phyloP scores from a whole-genome alignment of 2,797 vertebrate genomes.

The Enteromius radiatus region DNA sequence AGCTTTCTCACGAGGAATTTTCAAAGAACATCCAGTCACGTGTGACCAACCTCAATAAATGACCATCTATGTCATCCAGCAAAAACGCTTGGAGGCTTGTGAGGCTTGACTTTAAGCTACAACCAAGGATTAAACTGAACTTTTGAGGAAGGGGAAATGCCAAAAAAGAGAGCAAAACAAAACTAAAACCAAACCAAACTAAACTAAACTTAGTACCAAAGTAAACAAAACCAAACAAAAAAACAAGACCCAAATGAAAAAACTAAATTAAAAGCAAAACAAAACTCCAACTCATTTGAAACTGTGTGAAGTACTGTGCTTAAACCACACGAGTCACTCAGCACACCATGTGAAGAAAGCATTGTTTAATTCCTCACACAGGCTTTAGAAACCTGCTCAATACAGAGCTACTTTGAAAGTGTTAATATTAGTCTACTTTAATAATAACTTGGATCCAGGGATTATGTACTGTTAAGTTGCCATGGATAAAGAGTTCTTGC shows the following conservation, averaged over 20 bases:
- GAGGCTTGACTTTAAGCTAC: not conserved
- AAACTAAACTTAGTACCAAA: not conserved
- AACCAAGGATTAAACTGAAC: not conserved
- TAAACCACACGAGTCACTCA: not conserved
- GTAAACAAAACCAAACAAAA: not conserved
- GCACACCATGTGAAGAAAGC: not conserved
- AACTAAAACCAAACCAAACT: not conserved
- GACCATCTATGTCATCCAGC: not conserved
- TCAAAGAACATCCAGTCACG: not conserved
- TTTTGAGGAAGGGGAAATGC: not conserved
- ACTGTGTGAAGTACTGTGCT: not conserved
- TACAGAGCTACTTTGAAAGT: not conserved
- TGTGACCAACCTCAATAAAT: constrained; percentile 9
- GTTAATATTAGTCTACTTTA: not conserved
- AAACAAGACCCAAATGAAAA: not conserved
- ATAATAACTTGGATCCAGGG: constrained; percentile 11
- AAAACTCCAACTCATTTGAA: not conserved
- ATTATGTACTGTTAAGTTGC: not conserved
- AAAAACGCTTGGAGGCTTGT: not conserved
- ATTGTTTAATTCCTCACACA: not conserved
- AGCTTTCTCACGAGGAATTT: not conserved
- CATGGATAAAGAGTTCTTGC: not conserved
- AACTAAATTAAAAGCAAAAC: not conserved
- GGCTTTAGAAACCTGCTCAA: not conserved
- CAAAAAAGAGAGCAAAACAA: not conserved